Percentiles rank a stretch among this genome's conserved stretches.
These are phyloP conservation scores for Cyrtodaria siliqua DNA, from an alignment of 2,888 invertebrate species.

Conservation along the genomic window DNA sequence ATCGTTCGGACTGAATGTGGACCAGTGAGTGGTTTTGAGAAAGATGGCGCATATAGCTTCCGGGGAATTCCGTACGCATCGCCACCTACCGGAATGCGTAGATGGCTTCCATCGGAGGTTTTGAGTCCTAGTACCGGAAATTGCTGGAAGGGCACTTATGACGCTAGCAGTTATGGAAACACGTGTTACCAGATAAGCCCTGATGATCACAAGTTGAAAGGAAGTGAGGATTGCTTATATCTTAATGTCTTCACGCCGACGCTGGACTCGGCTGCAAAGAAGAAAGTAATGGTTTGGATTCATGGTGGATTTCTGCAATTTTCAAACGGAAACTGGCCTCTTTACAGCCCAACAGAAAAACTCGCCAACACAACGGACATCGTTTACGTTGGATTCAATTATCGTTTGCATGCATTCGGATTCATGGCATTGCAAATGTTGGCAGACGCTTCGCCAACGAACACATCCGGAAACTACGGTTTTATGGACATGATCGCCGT, in stretches of 20 bases:
- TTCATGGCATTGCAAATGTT: constrained; percentile 90
- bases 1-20: constrained; percentile 67
- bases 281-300: constrained; percentile 83
- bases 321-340: constrained; percentile 69
- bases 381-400: constrained; percentile 95
- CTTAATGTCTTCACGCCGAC: constrained; percentile 81
- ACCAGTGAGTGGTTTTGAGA: constrained; percentile 58
- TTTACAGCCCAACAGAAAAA: constrained; percentile 89
- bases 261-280: constrained; percentile 61
- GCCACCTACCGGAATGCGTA: constrained; percentile 58
- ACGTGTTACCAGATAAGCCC: constrained; percentile 65
- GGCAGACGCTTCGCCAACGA: constrained; percentile 59
- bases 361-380: constrained; percentile 93
- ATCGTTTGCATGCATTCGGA: constrained; percentile 91
- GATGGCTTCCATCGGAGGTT: constrained; percentile 69
- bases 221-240: constrained; percentile 66
- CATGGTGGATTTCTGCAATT: constrained; percentile 79
- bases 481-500: constrained; percentile 76
- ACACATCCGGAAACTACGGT: constrained; percentile 76
- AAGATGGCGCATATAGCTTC: constrained; percentile 63
- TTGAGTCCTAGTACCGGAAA: constrained; percentile 38
- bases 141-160: constrained; percentile 68
- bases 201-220: constrained; percentile 45
- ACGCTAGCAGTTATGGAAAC: constrained; percentile 64
- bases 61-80: constrained; percentile 75